These are phyloP conservation scores for Leptopilina myrica DNA, from an alignment of 2,888 invertebrate species.

Conservation along the genomic window DNA sequence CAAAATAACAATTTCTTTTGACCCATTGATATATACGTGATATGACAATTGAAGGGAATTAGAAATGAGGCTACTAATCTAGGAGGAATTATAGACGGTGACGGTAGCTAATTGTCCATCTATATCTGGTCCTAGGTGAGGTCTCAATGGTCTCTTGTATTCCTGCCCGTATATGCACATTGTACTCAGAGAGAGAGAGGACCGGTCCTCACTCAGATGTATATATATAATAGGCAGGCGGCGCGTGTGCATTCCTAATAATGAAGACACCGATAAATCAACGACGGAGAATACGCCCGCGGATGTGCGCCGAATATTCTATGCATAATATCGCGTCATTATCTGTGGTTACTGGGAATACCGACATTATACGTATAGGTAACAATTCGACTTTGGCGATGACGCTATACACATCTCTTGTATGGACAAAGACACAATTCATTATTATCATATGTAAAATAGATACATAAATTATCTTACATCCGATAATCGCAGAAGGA, in stretches of 20 bases:
- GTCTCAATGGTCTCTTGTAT: conserved; percentile 74
- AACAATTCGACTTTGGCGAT: neutral
- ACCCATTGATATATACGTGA: too few relatives aligned
- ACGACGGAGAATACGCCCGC: conserved; percentile 75
- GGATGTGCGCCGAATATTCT: conserved; percentile 76
- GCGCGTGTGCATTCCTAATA: conserved; percentile 76
- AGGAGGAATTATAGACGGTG: conserved; percentile 71
- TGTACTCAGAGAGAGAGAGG: conserved; percentile 63
- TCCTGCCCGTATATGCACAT: conserved; percentile 66
- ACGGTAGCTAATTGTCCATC: conserved; percentile 76
- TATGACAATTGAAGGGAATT: too few relatives aligned
- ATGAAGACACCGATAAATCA: conserved; percentile 77
- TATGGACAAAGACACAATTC: too few relatives aligned
- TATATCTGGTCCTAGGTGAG: conserved; percentile 73
- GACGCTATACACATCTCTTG: neutral
- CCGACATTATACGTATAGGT: neutral
- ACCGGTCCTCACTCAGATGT: conserved; percentile 53
- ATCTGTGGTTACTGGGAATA: conserved; percentile 63
- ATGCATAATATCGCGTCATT: conserved; percentile 76
- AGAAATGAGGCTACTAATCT: conserved; percentile 52
- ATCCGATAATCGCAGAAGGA: neutral
- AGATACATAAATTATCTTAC: too few relatives aligned
- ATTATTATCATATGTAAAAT: too few relatives aligned
- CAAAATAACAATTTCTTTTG: too few relatives aligned
- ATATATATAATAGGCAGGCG: conserved; percentile 67